Evolutionary conservation across 2,797 vertebrate genomes (phyloP), one percentile per base, ranked within the genome.

Genomic region (Sebastes taczanowskii): DNA sequence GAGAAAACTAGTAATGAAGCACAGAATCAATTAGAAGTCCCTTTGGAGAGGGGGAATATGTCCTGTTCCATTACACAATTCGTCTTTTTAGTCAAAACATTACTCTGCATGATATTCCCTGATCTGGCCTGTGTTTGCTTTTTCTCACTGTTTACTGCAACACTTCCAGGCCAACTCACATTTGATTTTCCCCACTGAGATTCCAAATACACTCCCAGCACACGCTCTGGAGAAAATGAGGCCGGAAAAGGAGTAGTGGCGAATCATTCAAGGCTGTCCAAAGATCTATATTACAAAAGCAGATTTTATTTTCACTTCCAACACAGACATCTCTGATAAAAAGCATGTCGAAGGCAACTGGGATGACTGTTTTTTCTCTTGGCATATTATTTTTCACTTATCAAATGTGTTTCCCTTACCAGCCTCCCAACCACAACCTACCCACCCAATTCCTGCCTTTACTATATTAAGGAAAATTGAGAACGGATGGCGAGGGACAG

Each of bases 311-410:
- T 92, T 89, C 84, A 88, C 87, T 93, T 95, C 88, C 91, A 90
- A 92, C 88, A 86, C 84, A 92, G 88, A 91, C 86, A 92, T 92
- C 89, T 86, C 86, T 92, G 88, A 94, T 94, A 94, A 94, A 92
- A 95, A 93, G 88, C 76, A 83, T 87, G 91, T 94, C 91, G 94
- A 83, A 94, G 87, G 91, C 90, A 93, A 93, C 74, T 84, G 91
- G 90, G 91, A 91, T 87, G 85, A 88, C 93, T 95, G 91, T 14
- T 94, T 95, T 95, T 93, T 94, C 92, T 95, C 92, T 84, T 92
- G 92, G 91, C 92, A 89, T 94, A 93, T 94, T 92, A 94, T 94
- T 95, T 96, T 94, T 94, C 93, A 92, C 94, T 95, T 95, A 95
- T 95, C 93, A 93, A 94, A 95, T 90, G 86, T 88, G 91, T 92